Evolutionary conservation across 2,888 invertebrate species (phyloP).

Genomic region (Aricia artaxerxes): DNA sequence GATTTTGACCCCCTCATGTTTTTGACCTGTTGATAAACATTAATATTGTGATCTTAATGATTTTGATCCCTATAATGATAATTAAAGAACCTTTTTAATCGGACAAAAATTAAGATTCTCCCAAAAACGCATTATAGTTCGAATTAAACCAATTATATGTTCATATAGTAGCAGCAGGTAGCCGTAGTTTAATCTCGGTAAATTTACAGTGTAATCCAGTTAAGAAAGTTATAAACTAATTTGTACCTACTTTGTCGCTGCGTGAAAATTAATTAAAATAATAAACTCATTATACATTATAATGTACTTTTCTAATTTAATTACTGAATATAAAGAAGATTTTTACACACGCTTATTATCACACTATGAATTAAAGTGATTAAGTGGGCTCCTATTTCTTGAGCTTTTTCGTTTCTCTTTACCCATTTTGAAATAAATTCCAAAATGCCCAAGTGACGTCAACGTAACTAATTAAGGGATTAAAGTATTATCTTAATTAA

Average conservation of each 20-base stretch:
- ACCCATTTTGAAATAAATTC: not conserved
- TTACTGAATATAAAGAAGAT: conserved; percentile 11
- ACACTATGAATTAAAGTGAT: conserved; percentile 8
- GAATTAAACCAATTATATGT: not conserved
- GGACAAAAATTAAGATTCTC: not conserved
- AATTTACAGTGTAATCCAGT: not conserved
- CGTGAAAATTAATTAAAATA: conserved; percentile 26
- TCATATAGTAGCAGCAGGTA: not conserved
- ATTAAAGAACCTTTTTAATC: not conserved
- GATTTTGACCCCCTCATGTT: not conserved
- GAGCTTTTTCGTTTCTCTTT: conserved; percentile 8
- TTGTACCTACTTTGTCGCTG: not conserved
- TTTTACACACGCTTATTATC: conserved; percentile 13
- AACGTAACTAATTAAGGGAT: not conserved
- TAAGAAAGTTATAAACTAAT: conserved; percentile 19
- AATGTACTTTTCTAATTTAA: conserved; percentile 20
- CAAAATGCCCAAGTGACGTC: not conserved
- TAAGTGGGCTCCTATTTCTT: not conserved
- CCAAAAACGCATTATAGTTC: not conserved
- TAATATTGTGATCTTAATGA: not conserved
- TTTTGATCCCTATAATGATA: not conserved
- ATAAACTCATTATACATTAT: conserved; percentile 21
- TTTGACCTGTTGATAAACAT: not conserved
- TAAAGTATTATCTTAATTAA: conserved; percentile 12
- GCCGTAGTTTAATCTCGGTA: not conserved